Evolutionary conservation across 2,113 vertebrate species (phyloP), one percentile per base, ranked within the genome.

Genomic region (Synodontis membranacea): DNA sequence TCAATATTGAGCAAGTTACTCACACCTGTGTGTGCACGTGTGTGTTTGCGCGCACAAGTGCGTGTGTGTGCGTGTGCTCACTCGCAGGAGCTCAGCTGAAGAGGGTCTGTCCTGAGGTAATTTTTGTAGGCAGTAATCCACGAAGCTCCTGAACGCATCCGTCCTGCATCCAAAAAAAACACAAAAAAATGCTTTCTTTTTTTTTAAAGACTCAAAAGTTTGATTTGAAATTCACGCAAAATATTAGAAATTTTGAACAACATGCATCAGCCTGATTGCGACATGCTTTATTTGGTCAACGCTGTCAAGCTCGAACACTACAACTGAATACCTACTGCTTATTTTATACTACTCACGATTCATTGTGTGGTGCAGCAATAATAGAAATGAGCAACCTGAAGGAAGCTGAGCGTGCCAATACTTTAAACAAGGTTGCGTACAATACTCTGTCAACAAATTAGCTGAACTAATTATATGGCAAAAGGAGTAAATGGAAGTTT

Each of bases 51-150:
- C n/a, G 78, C 14, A 37, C n/a, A 52, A 84, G 88, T 70, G 5
- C 50, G 87, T n/a, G 52, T 37, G 48, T 84, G 83, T 75, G 79
- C 84, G 89, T 87, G 68, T 90, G 80, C 94, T 98, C 96, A 99
- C 98, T 96, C 94, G 95, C 94, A 99, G 94, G 83, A 99, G 95
- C 91, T 99, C 98, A 84, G 94, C 94, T 58, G 98, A 98, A 1
- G 97, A 97, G 86, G 97, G 98, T 93, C 98, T 96, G 95, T 99
- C 98, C 96, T 99, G 98, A 97, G 98, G 98, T 96, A 98, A 96
- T 95, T 99, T 99, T 94, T 97, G 97, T 95, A 99, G 96, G 97
- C 98, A 99, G 96, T 97, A 98, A 96, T 99, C 97, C 90, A 99
- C 97, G 91, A 99, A 99, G 95, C 96, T 97, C 93, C 97, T 96